These are phyloP conservation scores for Apamea anceps DNA, from an alignment of 2,888 invertebrate species.

Conservation along the genomic window DNA sequence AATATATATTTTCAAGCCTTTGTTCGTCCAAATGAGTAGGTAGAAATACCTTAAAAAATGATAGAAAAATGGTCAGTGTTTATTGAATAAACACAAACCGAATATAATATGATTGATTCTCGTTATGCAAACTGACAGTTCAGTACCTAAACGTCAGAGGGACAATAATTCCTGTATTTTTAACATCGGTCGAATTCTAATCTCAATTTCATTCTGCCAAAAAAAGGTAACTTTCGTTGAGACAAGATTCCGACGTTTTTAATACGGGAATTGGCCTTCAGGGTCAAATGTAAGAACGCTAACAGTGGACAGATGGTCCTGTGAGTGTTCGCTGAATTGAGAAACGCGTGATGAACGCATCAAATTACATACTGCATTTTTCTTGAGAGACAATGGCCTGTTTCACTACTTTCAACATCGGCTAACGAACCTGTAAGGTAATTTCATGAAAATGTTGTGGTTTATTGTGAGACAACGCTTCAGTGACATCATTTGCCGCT, in stretches of 20 bases:
- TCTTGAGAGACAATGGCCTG: background rate
- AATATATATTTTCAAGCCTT: conserved; percentile 40
- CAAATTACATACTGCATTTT: background rate
- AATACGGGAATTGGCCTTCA: background rate
- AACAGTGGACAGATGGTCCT: background rate
- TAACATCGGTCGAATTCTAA: background rate
- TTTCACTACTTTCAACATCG: conserved; percentile 5
- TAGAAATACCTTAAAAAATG: background rate
- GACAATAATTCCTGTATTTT: background rate
- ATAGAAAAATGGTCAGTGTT: background rate
- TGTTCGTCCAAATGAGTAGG: conserved; percentile 2
- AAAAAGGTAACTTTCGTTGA: background rate
- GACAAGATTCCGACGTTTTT: background rate
- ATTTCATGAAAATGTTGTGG: background rate
- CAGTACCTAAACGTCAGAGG: background rate
- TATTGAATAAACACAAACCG: conserved; percentile 6
- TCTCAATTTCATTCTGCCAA: background rate
- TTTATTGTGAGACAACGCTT: background rate
- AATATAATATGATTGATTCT: background rate
- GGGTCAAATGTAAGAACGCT: background rate
- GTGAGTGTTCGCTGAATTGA: background rate
- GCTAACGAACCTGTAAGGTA: background rate
- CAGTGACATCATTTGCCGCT: background rate
- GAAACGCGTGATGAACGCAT: background rate
- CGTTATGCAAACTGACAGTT: background rate